Evolutionary conservation across 2,888 invertebrate species (phyloP), one percentile per base, ranked within the genome.

Genomic region (Priocnemis perturbator): DNA sequence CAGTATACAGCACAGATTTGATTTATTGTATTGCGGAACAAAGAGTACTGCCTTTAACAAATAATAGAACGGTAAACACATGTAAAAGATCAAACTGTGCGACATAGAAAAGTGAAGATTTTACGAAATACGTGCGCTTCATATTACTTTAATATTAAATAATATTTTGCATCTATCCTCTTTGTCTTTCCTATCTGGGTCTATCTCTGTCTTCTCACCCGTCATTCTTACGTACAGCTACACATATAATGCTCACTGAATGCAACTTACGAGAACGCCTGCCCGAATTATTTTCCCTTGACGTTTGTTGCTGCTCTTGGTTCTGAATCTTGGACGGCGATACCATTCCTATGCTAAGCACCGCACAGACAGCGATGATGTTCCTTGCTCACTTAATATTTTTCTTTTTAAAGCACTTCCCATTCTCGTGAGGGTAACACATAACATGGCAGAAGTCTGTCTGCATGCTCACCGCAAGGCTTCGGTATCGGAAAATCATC

Each of bases 321-420:
- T 85, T 84, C 77, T 88, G 85, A 73, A 84, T 83, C 80, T 88
- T 88, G 79, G 88, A 88, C 81, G 89, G 89, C 77, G 90, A 90
- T 88, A 90, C 87, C 90, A 90, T 90, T 85, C 88, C 89, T 89
- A 85, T 74, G 82, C 83, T 73, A 83, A 84, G 71, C 81, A 82
- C 84, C 80, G 79, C 82, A 66, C 80, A 67, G 79, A 78, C 73
- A 77, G 67, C 74, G 63, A 78, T 71, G 76, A 78, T 78, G 78
- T 78, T 79, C 77, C 64, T 73, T 78, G 74, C 63, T 79, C 65
- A 76, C 74, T 74, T 68, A 74, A 69, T 61, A 70, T 76, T 76
- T 73, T 74, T 76, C 69, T 72, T 65, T 67, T 76, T 72, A 69
- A 73, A 73, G 74, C 79, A 81, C 84, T 87, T 86, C 72, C 86